Conservation (phyloP, 1,140 invertebrate species). For the Bombus pyrosoma region DNA sequence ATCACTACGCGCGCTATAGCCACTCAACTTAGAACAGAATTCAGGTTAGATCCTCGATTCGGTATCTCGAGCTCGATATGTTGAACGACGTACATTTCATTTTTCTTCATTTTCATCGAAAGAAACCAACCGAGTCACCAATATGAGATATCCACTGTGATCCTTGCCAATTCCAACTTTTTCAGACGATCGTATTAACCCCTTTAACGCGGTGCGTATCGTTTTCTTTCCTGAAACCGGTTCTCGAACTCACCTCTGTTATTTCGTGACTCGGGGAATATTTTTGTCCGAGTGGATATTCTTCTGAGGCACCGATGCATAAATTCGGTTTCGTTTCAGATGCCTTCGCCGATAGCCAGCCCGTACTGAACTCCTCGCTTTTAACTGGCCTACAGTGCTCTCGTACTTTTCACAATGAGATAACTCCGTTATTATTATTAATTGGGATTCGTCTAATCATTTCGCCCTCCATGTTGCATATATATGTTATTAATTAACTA, state of each 20-base stretch:
- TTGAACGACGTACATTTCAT: background rate
- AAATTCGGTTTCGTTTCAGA: constrained; percentile 51
- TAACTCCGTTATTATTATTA: background rate
- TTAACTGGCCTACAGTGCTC: background rate
- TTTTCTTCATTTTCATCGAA: background rate
- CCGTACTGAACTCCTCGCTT: background rate
- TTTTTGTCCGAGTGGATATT: constrained; percentile 48
- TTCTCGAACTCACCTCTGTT: constrained; percentile 43
- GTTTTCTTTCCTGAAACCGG: constrained; percentile 46
- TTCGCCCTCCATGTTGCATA: background rate
- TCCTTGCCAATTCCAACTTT: background rate
- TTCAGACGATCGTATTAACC: constrained; percentile 35
- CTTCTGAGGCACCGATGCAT: constrained; percentile 45
- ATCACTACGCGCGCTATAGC: background rate
- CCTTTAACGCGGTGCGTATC: constrained; percentile 44
- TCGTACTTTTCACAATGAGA: background rate
- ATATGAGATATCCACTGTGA: background rate
- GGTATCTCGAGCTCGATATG: background rate
- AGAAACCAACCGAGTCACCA: background rate
- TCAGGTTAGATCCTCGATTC: background rate
- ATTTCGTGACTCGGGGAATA: constrained; percentile 52
- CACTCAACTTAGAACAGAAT: constrained; percentile 6
- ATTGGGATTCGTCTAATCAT: too few relatives aligned
- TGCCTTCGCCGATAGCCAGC: constrained; percentile 16
- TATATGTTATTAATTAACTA: background rate